phyloP scores from a whole-genome alignment of 2,888 invertebrate species.

The Argyresthia goedartella region DNA sequence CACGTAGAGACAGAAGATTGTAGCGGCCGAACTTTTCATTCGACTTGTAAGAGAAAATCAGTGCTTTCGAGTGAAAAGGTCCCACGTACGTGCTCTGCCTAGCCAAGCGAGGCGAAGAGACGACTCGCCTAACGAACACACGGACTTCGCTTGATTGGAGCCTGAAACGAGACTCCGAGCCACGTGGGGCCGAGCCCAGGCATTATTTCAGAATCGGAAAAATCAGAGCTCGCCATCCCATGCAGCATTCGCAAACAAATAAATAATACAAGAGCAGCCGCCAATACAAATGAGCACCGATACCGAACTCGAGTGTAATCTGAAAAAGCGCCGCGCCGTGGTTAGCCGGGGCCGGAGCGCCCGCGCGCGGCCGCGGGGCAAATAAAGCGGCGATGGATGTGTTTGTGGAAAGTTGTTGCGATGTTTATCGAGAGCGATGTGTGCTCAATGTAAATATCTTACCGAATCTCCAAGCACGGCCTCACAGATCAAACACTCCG shows the following conservation, averaged over 20 bases:
- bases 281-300: constrained; percentile 69
- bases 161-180: constrained; percentile 24
- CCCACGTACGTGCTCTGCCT: constrained; percentile 59
- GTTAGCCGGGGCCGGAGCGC: constrained; percentile 28
- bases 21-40: not conserved
- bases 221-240: constrained; percentile 62
- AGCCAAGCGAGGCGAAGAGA: constrained; percentile 41
- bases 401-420: constrained; percentile 61
- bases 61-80: constrained; percentile 61
- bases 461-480: not conserved
- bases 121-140: constrained; percentile 38
- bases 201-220: constrained; percentile 66
- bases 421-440: constrained; percentile 60
- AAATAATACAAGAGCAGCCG: constrained; percentile 60
- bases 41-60: constrained; percentile 44
- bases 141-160: constrained; percentile 50
- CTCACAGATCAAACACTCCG: not conserved
- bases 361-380: constrained; percentile 32
- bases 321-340: constrained; percentile 22
- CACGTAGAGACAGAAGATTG: not conserved
- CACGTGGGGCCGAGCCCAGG: constrained; percentile 37
- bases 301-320: constrained; percentile 49
- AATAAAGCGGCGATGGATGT: constrained; percentile 15
- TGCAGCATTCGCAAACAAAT: constrained; percentile 64
- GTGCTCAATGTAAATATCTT: constrained; percentile 21